Evolutionary conservation across 2,113 vertebrate genomes (phyloP).

Genomic region (Aramus guarauna): DNA sequence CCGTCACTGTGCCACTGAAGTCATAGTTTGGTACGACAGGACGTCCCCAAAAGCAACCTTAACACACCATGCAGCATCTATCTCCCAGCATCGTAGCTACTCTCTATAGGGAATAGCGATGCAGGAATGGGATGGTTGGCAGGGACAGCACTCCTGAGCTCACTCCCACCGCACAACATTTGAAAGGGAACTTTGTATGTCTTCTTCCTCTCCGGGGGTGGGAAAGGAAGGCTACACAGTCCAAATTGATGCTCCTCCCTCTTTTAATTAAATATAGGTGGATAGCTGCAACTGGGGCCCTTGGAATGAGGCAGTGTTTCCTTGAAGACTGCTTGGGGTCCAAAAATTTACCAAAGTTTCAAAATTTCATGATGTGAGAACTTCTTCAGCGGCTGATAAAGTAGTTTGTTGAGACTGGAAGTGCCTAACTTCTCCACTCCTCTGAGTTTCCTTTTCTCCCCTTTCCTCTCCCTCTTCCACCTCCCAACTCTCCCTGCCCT

Average conservation of each 20-base stretch:
- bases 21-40: background rate
- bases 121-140: background rate
- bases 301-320: background rate
- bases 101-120: rapidly evolving
- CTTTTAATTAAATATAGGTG: background rate
- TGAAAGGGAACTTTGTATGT: background rate
- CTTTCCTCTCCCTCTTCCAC: background rate
- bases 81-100: background rate
- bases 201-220: background rate
- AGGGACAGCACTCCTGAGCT: background rate
- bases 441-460: background rate
- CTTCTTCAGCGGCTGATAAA: background rate
- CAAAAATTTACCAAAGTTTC: background rate
- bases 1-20: background rate
- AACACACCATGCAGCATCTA: rapidly evolving
- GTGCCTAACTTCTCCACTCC: rapidly evolving
- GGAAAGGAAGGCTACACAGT: background rate
- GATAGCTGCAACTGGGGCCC: background rate
- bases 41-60: background rate
- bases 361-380: background rate
- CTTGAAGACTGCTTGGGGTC: background rate
- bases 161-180: background rate
- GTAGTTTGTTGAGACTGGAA: background rate
- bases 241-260: background rate
- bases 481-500: background rate